Base-by-base conservation (phyloP, 2,888 invertebrate genomes). In the Andrena bicolor region DNA sequence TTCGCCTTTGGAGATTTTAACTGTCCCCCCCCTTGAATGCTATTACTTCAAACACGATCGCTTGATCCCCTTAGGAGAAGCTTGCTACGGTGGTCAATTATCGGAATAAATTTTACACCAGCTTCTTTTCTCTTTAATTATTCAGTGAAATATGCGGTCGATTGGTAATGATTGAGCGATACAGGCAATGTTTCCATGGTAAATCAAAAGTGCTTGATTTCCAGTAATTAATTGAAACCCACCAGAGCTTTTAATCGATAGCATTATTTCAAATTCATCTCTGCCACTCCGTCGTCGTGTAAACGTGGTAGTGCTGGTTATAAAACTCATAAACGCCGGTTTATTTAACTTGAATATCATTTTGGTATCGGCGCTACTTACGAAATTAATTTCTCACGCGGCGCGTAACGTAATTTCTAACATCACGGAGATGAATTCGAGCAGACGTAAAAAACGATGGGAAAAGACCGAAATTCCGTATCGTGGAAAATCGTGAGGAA, bases 1-100 rank as follows among this genome's bases (percentile, higher is more conserved):
- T n/a, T 35, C 32, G 64, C 53, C 51, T n/a, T 63, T 64, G n/a
- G 26, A 66, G 72, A 49, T 60, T 68, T 65, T 71, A 75, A 65
- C 49, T 49, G 3, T 8, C 58, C 65, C 41, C 35, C n/a, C 49
- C 48, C 28, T 71, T 23, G 61, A 79, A 79, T 58, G 30, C 66
- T 56, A 41, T 68, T 49, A 26, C 32, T n/a, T 6, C 10, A 5
- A 66, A 53, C 53, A 26, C 30, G 6, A 32, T 41, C 51, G 20
- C 53, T 68, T 26, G 20, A 75, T 68, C 69, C 32, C 23, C 48
- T 23, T 5, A 16, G 6, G 16, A 32, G 7, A 65, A 41, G 1
- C 30, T 68, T n/a, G 2, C n/a, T 26, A n/a, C 48, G 41, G 23
- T 48, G 20, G 64, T 64, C 48, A 71, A 76, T 76, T 64, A 70